Base-by-base conservation (phyloP, 1,140 invertebrate species). In the Drosophila nikananu region DNA sequence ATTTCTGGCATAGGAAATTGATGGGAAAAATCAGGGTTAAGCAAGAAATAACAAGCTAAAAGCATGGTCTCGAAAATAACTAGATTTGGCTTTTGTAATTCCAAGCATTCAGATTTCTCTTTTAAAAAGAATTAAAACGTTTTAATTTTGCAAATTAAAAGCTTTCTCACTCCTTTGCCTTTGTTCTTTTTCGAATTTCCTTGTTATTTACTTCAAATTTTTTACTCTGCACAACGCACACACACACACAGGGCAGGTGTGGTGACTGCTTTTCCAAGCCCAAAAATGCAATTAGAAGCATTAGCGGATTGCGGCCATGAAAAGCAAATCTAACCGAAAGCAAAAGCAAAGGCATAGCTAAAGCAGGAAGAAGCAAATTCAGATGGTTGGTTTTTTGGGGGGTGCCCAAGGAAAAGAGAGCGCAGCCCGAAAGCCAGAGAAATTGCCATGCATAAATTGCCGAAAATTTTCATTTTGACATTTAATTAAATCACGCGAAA, bases 401-500 rank as follows among this genome's bases (percentile, higher is more conserved):
- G 44, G 42, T 44, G 42, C 8, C 10, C 44, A 23, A 30, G 30
- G 23, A 12, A 30, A n/a, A 19, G 49, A 12, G 10, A 12, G 17
- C n/a, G 48, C 1, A 46, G 17, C 2, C 27, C 12, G 27, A 52
- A 27, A 30, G 39, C 32, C 60, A 19, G 17, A 35, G 21, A 44
- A 46, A 68, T 59, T 51, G 51, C 77, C 74, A 73, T 76, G 83
- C 83, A 86, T 80, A 82, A 86, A 87, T 83, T 67, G 71, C 65
- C 54, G 52, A 76, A 66, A 71, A 73, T 62, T 79, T 86, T 86
- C 78, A 77, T 76, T 90, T 86, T 86, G 78, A 61, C 71, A 77
- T 90, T 90, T 90, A 89, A 89, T 89, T 90, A 89, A 89, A 90
- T 89, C 86, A 89, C 74, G 70, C 78, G 65, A 81, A 80, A 76